phyloP scores from a whole-genome alignment of 2,888 invertebrate species.

The Coecobrya sp. region DNA sequence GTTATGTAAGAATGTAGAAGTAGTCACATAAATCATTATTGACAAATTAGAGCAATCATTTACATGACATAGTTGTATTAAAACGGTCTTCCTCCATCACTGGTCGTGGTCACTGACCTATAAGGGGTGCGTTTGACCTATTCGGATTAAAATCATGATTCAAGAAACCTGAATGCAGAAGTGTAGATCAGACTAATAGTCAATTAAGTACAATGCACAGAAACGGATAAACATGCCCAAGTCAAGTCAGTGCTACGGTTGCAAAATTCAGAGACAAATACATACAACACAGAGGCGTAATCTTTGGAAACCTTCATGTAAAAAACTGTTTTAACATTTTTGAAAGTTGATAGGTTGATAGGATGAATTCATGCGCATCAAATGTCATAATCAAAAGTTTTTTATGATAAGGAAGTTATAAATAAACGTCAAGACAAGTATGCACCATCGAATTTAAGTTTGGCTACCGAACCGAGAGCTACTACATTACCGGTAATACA shows the following conservation, averaged over 20 bases:
- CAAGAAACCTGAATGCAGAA: too few species aligned
- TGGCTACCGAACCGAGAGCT: neutral
- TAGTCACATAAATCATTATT: too few species aligned
- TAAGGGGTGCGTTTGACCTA: too few species aligned
- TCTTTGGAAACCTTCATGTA: neutral
- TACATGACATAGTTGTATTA: too few species aligned
- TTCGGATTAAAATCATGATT: too few species aligned
- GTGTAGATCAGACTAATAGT: too few species aligned
- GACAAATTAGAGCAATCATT: too few species aligned
- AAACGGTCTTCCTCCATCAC: too few species aligned
- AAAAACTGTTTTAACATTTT: neutral
- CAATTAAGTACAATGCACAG: too few species aligned
- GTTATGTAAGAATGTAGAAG: too few species aligned
- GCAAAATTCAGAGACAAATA: neutral
- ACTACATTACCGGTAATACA: neutral
- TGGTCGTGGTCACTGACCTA: too few species aligned
- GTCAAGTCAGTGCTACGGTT: neutral
- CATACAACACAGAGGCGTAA: neutral
- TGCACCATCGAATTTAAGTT: constrained; percentile 12
- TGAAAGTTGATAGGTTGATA: constrained; percentile 41
- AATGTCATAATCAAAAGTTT: constrained; percentile 60
- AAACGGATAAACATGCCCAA: neutral
- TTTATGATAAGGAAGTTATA: constrained; percentile 55
- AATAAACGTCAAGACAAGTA: constrained; percentile 51
- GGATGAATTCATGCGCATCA: constrained; percentile 53